Conservation (phyloP, 1,140 invertebrate genomes). For the Paraescarpia echinospica region DNA sequence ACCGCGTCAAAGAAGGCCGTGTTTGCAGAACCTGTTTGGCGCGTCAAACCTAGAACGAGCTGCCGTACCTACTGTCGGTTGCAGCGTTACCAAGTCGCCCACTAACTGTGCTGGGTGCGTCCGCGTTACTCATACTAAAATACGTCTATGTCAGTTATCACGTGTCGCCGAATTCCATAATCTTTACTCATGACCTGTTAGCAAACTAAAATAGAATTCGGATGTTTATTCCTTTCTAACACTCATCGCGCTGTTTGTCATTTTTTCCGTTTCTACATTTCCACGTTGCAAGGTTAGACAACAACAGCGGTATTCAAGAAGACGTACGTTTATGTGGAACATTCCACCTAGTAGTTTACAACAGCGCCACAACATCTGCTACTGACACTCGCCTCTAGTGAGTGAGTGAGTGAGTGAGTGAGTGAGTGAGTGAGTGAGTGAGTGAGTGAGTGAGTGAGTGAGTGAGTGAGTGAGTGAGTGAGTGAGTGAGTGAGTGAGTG, state of each 20-base stretch:
- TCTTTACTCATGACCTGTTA: background rate
- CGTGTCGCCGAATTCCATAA: background rate
- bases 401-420: constrained; percentile 21
- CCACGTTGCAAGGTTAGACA: background rate
- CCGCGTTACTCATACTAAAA: background rate
- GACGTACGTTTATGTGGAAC: background rate
- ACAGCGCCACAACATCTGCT: background rate
- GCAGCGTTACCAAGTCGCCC: background rate
- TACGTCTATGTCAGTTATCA: background rate
- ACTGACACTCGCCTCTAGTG: background rate
- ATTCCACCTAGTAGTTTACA: background rate
- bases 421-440: constrained; percentile 25
- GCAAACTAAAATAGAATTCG: background rate
- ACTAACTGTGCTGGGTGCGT: background rate
- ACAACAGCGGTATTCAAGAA: background rate
- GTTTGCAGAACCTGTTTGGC: background rate
- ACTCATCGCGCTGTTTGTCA: background rate
- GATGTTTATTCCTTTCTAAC: background rate
- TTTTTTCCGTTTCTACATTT: background rate
- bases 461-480: constrained; percentile 21
- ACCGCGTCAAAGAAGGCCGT: background rate
- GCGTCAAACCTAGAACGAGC: background rate
- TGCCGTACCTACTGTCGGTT: background rate
- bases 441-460: constrained; percentile 19
- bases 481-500: constrained; percentile 24